phyloP scores from a whole-genome alignment of 2,797 vertebrate genomes.

The Anniella stebbinsi region DNA sequence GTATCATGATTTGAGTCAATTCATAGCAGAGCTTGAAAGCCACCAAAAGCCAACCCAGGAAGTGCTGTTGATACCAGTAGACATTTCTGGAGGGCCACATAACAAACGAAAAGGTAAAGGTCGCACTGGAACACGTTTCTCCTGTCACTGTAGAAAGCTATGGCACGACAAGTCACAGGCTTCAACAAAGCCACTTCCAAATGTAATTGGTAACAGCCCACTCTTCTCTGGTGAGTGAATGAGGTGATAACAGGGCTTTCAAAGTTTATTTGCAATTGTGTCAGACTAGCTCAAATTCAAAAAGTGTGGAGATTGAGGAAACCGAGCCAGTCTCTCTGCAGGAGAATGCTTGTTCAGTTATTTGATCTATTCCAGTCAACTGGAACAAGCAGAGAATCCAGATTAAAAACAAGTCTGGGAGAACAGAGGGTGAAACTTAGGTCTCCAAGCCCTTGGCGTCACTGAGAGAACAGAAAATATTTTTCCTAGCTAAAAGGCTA shows the following conservation, averaged over 20 bases:
- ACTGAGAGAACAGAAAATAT: neutral
- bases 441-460: neutral
- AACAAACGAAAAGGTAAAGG: neutral
- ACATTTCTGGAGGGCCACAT: neutral
- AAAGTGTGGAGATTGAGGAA: neutral
- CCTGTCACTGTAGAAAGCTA: neutral
- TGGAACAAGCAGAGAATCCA: neutral
- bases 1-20: neutral
- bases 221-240: neutral
- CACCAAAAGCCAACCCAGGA: too few species aligned
- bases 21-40: neutral
- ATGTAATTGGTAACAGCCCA: neutral
- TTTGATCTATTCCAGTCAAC: neutral
- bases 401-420: neutral
- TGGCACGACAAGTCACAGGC: neutral
- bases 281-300: neutral
- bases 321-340: neutral
- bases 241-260: neutral
- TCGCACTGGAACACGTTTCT: neutral
- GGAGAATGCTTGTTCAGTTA: neutral
- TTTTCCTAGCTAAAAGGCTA: neutral
- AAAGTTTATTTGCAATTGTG: neutral
- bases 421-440: neutral
- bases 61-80: neutral
- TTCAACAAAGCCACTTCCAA: neutral